Base-by-base conservation (phyloP, 2,888 invertebrate genomes). In the Tipula unca region DNA sequence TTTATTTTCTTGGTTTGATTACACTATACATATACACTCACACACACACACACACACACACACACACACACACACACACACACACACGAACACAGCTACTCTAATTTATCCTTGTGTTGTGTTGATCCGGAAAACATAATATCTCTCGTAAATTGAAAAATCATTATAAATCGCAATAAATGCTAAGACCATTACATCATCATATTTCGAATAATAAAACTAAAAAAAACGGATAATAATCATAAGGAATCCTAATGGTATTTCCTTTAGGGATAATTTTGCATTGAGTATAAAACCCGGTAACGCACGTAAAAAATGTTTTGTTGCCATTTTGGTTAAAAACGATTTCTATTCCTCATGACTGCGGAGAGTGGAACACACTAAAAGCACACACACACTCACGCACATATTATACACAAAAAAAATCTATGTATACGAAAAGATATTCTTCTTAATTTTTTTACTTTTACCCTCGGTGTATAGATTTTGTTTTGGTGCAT, bases 101-200 rank as follows among this genome's bases (percentile, higher is more conserved):
- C 39, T 39, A 69, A 69, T 69, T 69, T 69, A 20, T 69, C 69
- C 8, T 69, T 25, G 69, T 69, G 10, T 69, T 69, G 69, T 69
- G 69, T 69, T 69, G 69, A 69, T 10, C 69, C 69, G 69, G 69
- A 69, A 69, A 69, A 69, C 69, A 69, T 69, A 69, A 69, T 69
- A 69, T 25, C 69, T 69, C 69, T 69, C 25, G 69, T 25, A 69
- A 69, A 69, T 69, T 69, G 69, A 69, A 69, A 69, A 69, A 69
- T 69, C 69, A 69, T 69, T 69, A 69, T 69, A 69, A 69, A 69
- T 69, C 69, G 69, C 69, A 25, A 69, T 69, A 69, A 69, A 69
- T 69, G 69, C 69, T 69, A 69, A 69, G 25, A 69, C 69, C 69
- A 69, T 69, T 69, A 69, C 69, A 69, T 69, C 69, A 69, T 69